Percentiles rank a stretch among this genome's conserved stretches.
phyloP scores from a whole-genome alignment of 2,888 invertebrate genomes.

The Oegoconia quadripuncta region DNA sequence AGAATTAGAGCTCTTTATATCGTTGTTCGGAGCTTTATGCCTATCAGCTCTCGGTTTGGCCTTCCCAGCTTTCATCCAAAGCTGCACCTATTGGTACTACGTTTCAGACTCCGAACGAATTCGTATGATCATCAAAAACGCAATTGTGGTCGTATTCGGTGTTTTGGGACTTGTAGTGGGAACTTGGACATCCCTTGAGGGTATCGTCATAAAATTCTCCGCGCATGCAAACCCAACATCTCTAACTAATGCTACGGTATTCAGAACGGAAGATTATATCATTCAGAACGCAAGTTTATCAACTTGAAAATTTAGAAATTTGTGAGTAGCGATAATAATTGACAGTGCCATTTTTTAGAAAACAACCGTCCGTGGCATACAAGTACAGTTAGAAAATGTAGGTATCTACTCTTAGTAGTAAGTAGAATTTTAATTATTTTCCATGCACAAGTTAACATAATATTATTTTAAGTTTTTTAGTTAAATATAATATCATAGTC shows the following conservation, averaged over 20 bases:
- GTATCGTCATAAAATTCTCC: constrained; percentile 80
- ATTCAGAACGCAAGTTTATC: background rate
- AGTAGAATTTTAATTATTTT: no score
- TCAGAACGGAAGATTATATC: constrained; percentile 17
- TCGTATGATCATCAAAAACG: constrained; percentile 81
- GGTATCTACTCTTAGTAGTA: background rate
- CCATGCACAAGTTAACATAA: background rate
- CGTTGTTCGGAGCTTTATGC: constrained; percentile 92
- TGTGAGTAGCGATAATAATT: constrained; percentile 14
- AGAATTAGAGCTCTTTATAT: constrained; percentile 88
- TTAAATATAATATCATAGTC: background rate
- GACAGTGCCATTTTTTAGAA: constrained; percentile 46
- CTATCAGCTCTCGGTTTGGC: constrained; percentile 93
- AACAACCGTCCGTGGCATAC: constrained; percentile 30
- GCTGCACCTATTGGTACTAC: constrained; percentile 88
- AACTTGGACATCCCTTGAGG: constrained; percentile 83
- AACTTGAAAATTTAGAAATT: background rate
- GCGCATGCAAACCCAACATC: constrained; percentile 11
- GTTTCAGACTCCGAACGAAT: constrained; percentile 74
- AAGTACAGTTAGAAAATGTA: background rate
- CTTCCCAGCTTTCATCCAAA: constrained; percentile 93
- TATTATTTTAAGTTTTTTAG: background rate
- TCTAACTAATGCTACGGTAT: constrained; percentile 14
- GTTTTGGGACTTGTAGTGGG: constrained; percentile 83
- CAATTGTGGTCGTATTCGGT: constrained; percentile 82